Percentiles rank a stretch among this genome's conserved stretches.
These are phyloP conservation scores for Tinea semifulvella DNA, from an alignment of 2,888 invertebrate genomes.

Conservation along the genomic window DNA sequence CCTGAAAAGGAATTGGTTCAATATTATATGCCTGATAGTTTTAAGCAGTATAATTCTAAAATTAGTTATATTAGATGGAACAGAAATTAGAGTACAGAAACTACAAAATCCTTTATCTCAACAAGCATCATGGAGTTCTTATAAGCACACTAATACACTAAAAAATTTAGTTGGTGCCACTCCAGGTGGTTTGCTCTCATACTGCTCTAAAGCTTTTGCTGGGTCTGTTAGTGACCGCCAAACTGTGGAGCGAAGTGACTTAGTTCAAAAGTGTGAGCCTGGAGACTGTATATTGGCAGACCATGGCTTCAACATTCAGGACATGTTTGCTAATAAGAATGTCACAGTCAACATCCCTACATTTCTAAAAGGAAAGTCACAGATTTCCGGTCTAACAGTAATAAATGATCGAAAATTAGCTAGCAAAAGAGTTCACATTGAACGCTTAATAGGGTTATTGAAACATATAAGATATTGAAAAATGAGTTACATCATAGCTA, in stretches of 20 bases:
- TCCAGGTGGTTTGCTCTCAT: too few species aligned
- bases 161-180: too few species aligned
- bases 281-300: neutral
- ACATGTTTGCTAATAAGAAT: too few species aligned
- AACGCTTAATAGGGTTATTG: slow-evolving; percentile 18
- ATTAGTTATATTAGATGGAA: neutral
- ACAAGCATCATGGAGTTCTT: too few species aligned
- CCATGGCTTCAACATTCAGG: neutral
- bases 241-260: neutral
- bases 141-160: too few species aligned
- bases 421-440: too few species aligned
- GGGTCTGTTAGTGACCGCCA: too few species aligned
- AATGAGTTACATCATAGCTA: neutral
- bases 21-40: neutral
- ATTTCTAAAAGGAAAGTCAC: neutral
- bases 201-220: neutral
- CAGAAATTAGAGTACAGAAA: neutral
- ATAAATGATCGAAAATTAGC: slow-evolving; percentile 16
- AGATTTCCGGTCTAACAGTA: too few species aligned
- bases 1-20: neutral
- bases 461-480: slow-evolving; percentile 13
- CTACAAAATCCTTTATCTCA: neutral
- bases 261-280: too few species aligned
- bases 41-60: neutral
- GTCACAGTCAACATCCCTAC: neutral